Percentiles rank a stretch among this genome's conserved stretches.
phyloP scores from a whole-genome alignment of 2,113 vertebrate genomes.

The Protobothrops mucrosquamatus region DNA sequence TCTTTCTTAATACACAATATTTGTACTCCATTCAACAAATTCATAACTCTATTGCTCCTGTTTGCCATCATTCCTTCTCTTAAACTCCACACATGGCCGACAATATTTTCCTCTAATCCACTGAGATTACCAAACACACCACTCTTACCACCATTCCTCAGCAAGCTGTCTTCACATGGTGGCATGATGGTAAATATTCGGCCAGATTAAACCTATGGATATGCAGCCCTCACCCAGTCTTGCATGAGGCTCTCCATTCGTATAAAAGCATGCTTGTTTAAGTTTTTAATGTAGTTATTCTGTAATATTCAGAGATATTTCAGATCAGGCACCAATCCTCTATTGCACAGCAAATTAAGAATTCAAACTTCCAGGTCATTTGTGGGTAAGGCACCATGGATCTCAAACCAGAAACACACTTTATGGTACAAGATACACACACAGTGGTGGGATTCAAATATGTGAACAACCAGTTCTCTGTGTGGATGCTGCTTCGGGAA shows the following conservation, averaged over 20 bases:
- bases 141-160: not conserved
- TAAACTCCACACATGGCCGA: not conserved
- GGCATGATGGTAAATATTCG: not conserved
- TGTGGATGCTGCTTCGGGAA: too few relatives aligned
- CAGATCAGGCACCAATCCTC: not conserved
- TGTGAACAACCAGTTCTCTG: too few relatives aligned
- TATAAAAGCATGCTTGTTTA: not conserved
- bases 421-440: too few relatives aligned
- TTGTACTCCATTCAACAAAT: not conserved
- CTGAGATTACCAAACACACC: not conserved
- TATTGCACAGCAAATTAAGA: not conserved
- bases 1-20: not conserved
- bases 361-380: not conserved
- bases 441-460: too few relatives aligned
- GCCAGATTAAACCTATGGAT: not conserved
- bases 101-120: not conserved
- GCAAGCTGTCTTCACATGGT: not conserved
- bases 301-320: not conserved
- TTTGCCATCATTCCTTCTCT: not conserved
- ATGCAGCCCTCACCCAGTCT: not conserved
- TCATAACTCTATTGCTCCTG: not conserved
- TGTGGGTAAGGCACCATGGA: not conserved
- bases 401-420: not conserved
- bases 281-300: not conserved
- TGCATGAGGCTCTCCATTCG: not conserved